Percentiles rank a stretch among this genome's conserved stretches.
Conservation (phyloP, 2,797 vertebrate genomes). For the Liasis olivaceus region DNA sequence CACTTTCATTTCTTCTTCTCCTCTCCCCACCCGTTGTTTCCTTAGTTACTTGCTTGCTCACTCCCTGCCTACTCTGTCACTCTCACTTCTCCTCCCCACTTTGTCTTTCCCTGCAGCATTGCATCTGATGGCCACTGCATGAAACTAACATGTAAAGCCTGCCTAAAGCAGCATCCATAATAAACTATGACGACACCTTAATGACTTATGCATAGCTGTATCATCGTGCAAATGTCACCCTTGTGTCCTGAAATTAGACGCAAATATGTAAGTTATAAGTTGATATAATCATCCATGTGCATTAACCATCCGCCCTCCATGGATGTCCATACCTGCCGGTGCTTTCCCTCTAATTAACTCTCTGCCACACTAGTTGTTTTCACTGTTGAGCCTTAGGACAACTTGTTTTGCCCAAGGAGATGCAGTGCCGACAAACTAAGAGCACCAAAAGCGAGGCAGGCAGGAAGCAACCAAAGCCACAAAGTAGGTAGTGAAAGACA, state of each 20-base stretch:
- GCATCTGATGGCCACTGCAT: not conserved
- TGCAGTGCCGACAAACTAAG: not conserved
- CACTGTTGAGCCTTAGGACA: not conserved
- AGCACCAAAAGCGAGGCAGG: not conserved
- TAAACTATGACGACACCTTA: not conserved
- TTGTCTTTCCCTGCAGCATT: not conserved
- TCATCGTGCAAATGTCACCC: not conserved
- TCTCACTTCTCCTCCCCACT: not conserved
- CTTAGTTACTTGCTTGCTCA: not conserved
- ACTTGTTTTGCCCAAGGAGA: not conserved
- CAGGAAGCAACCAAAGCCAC: not conserved
- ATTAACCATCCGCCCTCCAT: not conserved
- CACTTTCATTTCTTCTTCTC: not conserved
- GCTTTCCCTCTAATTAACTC: not conserved
- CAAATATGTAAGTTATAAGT: not conserved
- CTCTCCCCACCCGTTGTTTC: not conserved
- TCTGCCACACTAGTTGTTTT: not conserved
- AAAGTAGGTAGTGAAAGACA: not conserved
- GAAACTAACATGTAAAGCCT: not conserved
- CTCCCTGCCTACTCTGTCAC: not conserved
- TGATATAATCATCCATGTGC: not conserved
- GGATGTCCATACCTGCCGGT: not conserved
- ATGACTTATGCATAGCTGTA: not conserved
- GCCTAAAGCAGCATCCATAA: not conserved
- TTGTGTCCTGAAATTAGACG: not conserved